Base-by-base conservation (phyloP, 1,140 invertebrate genomes). In the Frieseomelitta varia region DNA sequence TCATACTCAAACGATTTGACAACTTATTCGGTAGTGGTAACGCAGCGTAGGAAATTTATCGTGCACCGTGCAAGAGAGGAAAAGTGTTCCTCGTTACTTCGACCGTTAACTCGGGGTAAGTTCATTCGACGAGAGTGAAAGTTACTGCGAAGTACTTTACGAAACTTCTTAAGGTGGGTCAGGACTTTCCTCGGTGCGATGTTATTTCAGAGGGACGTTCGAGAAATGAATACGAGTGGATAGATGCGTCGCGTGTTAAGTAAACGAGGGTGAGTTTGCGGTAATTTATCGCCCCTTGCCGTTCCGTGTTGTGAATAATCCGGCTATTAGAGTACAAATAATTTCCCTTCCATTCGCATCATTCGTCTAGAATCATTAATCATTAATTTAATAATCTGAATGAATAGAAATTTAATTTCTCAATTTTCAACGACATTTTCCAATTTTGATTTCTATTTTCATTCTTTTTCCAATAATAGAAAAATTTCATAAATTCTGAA, bases 81-180 rank as follows among this genome's bases (percentile, higher is more conserved):
- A 90, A 90, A 89, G 79, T 87, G 88, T 90, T 90, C 79, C 88
- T 90, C 85, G 89, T 90, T 90, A 90, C 89, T 90, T 87, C 86
- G 86, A 86, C 86, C 88, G 88, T 89, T 90, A 90, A 90, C 88
- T 90, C 86, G 72, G 80, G 78, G 78, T 88, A 90, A 90, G 89
- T 90, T 88, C 84, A 90, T 88, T 90, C 87, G 74, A 68, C 71
- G 89, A 90, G 81, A 90, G 89, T 85, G 89, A 90, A 90, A 90
- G 89, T 90, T 88, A 90, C 89, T 84, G 79, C 88, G 84, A 86
- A 90, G 88, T 90, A 90, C 89, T 90, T 90, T 88, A 88, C 84
- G 83, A 88, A 90, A 90, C 78, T 90, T 90, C 89, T 88, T 90
- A 87, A 90, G 89, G 89, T 90, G 85, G 89, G 89, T 90, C 89